A percentile compares a stretch with the other conserved stretches of the same genome.
phyloP scores from a whole-genome alignment of 2,113 vertebrate species.

The Delphinus delphis region DNA sequence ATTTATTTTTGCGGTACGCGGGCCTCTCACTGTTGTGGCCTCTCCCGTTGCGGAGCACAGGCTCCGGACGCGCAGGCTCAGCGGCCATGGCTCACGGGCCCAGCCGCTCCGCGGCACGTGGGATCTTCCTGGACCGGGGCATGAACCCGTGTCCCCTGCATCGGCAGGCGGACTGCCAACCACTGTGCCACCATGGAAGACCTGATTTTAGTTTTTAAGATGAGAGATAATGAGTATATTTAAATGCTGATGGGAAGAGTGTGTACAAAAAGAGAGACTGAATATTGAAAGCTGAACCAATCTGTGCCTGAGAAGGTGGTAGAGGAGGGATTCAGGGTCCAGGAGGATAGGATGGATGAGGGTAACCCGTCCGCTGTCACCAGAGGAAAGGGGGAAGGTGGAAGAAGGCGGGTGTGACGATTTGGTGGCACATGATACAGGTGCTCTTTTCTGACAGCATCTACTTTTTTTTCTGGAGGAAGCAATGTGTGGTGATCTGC shows the following conservation, averaged over 20 bases:
- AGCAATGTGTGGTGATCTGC: background rate
- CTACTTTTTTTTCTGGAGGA: background rate
- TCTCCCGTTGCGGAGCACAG: too few species aligned
- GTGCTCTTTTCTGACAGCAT: background rate
- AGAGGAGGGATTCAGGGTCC: background rate
- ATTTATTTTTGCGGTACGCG: too few species aligned
- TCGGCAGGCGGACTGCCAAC: too few species aligned
- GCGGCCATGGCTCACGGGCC: too few species aligned
- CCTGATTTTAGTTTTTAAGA: too few species aligned
- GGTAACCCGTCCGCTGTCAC: fast-evolving
- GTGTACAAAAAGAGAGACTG: background rate
- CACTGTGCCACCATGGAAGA: too few species aligned
- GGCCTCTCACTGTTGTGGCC: too few species aligned
- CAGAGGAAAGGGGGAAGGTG: background rate
- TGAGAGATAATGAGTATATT: background rate
- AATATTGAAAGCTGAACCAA: too few species aligned
- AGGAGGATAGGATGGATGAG: background rate
- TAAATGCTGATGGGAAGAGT: background rate
- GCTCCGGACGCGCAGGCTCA: too few species aligned
- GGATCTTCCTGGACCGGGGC: too few species aligned
- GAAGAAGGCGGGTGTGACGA: fast-evolving
- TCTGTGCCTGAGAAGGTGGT: fast-evolving
- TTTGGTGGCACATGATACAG: background rate
- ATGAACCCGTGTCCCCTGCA: too few species aligned
- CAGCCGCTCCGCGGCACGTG: too few species aligned